A percentile compares a stretch with the other conserved stretches of the same genome.
These are phyloP conservation scores for Seriola rivoliana DNA, from an alignment of 2,113 vertebrate genomes.

Conservation along the genomic window DNA sequence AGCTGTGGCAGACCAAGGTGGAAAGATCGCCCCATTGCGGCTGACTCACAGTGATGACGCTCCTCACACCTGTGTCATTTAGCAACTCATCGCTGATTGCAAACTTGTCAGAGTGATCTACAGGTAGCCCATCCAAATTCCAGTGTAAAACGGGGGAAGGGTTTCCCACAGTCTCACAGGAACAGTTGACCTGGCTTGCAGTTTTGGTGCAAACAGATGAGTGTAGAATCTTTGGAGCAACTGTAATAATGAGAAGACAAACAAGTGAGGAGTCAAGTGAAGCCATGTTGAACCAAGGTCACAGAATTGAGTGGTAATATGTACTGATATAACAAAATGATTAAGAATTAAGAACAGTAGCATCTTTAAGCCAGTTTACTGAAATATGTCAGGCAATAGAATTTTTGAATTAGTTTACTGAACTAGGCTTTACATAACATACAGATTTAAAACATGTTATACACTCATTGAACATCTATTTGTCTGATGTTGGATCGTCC, in stretches of 20 bases:
- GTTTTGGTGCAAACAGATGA: constrained; percentile 35
- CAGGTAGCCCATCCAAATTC: constrained; percentile 33
- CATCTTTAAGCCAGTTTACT: too few relatives aligned
- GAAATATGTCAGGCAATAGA: too few relatives aligned
- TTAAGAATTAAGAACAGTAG: too few relatives aligned
- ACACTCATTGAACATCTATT: constrained; percentile 22
- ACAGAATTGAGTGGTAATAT: too few relatives aligned
- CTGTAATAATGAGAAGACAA: neutral
- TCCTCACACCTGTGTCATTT: constrained; percentile 22
- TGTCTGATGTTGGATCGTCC: neutral
- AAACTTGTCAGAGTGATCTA: constrained; percentile 11
- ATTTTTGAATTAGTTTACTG: too few relatives aligned
- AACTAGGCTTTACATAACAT: too few relatives aligned
- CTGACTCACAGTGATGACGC: constrained; percentile 24
- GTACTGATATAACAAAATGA: too few relatives aligned
- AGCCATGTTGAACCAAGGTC: too few relatives aligned
- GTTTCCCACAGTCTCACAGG: constrained; percentile 53
- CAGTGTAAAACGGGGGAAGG: constrained; percentile 42
- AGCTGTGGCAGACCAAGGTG: constrained; percentile 41
- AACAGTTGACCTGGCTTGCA: constrained; percentile 33
- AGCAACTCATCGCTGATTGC: neutral
- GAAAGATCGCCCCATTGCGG: neutral
- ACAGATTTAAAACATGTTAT: too few relatives aligned
- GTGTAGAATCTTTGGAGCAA: constrained; percentile 38
- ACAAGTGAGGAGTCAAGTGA: neutral